Conservation (phyloP, 1,140 invertebrate genomes). For the Latrodectus geometricus region DNA sequence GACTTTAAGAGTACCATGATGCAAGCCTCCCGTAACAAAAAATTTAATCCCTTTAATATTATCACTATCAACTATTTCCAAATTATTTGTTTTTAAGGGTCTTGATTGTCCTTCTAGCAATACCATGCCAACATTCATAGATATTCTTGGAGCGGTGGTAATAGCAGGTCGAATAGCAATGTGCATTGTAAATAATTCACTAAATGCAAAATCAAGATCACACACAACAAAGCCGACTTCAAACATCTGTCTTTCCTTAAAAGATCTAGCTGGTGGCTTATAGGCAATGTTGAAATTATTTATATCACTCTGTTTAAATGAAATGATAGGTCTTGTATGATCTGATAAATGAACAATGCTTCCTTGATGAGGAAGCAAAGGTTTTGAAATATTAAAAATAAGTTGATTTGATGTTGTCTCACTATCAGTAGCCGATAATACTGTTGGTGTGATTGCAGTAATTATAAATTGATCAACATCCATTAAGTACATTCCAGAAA, state of each 20-base stretch:
- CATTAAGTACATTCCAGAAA: conserved; percentile 60
- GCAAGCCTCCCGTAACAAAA: conserved; percentile 58
- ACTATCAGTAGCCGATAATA: conserved; percentile 59
- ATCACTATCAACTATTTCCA: conserved; percentile 58
- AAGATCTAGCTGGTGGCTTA: conserved; percentile 51
- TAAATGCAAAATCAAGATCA: conserved; percentile 54
- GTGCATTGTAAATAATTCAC: conserved; percentile 55
- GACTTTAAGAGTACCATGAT: conserved; percentile 52
- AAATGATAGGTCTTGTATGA: conserved; percentile 42
- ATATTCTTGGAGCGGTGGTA: conserved; percentile 49
- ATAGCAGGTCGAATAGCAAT: conserved; percentile 54
- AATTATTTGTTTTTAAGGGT: conserved; percentile 36
- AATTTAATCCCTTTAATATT: conserved; percentile 52
- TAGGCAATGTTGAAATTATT: conserved; percentile 61
- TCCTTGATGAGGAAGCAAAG: conserved; percentile 41
- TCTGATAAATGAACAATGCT: conserved; percentile 61
- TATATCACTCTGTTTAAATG: conserved; percentile 56
- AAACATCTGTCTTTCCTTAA: conserved; percentile 52
- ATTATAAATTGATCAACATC: conserved; percentile 61
- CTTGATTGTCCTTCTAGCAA: conserved; percentile 61
- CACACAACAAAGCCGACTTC: conserved; percentile 55
- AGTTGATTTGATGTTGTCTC: conserved; percentile 59
- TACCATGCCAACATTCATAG: conserved; percentile 47
- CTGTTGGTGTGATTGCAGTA: conserved; percentile 54
- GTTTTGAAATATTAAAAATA: conserved; percentile 58